Conservation (phyloP, 1,140 invertebrate genomes). For the Onthophagus taurus region DNA sequence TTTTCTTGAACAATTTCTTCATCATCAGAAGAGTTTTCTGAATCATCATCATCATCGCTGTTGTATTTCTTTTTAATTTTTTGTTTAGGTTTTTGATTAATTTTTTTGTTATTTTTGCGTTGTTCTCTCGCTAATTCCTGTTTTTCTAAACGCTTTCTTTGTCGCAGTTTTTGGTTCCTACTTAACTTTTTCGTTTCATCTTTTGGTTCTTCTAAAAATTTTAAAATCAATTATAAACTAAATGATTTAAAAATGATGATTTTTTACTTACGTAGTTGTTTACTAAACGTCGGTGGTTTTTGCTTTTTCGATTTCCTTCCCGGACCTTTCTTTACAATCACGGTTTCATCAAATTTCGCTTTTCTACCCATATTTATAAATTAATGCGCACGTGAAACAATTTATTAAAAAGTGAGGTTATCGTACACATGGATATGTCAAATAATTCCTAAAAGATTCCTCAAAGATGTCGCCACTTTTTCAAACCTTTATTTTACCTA, state of each 20-base stretch:
- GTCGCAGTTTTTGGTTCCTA: slow-evolving; percentile 21
- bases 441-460: too few species aligned
- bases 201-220: not conserved
- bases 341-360: slow-evolving; percentile 63
- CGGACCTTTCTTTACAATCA: slow-evolving; percentile 65
- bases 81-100: slow-evolving; percentile 15
- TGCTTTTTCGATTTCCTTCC: slow-evolving; percentile 81
- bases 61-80: slow-evolving; percentile 16
- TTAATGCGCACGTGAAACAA: too few species aligned
- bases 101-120: slow-evolving; percentile 21
- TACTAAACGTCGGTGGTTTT: slow-evolving; percentile 61
- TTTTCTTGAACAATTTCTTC: slow-evolving; percentile 31
- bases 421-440: too few species aligned
- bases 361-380: slow-evolving; percentile 80
- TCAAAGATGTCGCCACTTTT: too few species aligned
- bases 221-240: not conserved
- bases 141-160: slow-evolving; percentile 18
- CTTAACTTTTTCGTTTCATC: slow-evolving; percentile 20
- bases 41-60: slow-evolving; percentile 13
- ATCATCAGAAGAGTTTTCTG: slow-evolving; percentile 25
- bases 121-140: slow-evolving; percentile 19
- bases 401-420: too few species aligned
- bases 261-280: slow-evolving; percentile 43
- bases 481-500: too few species aligned
- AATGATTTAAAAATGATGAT: not conserved